Conservation (phyloP, 2,888 invertebrate genomes). For the Pachycephus smyrnensis region DNA sequence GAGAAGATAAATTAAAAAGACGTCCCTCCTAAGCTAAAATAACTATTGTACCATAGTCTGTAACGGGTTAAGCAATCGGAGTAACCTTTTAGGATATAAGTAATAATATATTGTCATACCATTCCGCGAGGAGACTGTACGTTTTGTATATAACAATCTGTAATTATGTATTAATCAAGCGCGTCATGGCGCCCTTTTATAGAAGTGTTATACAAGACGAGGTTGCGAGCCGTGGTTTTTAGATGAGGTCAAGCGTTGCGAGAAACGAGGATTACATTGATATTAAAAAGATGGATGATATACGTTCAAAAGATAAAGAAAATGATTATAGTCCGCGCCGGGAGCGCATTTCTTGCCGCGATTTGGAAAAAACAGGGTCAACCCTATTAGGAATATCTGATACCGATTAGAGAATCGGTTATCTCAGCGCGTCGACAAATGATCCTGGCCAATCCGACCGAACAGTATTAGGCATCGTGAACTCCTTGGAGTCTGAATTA, state of each 20-base stretch:
- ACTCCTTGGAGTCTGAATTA: not conserved
- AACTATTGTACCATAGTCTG: slow-evolving; percentile 26
- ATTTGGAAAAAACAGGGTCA: not conserved
- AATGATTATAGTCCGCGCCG: slow-evolving; percentile 9
- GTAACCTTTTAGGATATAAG: slow-evolving; percentile 16
- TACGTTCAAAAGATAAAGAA: slow-evolving; percentile 16
- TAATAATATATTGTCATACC: slow-evolving; percentile 41
- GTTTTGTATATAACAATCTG: slow-evolving; percentile 54
- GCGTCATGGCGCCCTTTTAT: slow-evolving; percentile 37
- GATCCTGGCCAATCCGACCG: not conserved
- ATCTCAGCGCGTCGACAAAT: not conserved
- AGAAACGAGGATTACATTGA: not conserved
- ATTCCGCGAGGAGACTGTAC: slow-evolving; percentile 62
- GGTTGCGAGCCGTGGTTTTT: slow-evolving; percentile 35
- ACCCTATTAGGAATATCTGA: not conserved
- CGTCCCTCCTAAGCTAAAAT: slow-evolving; percentile 8
- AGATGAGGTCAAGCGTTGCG: slow-evolving; percentile 4
- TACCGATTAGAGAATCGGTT: not conserved
- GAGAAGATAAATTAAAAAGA: not conserved
- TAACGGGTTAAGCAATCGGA: slow-evolving; percentile 25
- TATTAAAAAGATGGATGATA: not conserved
- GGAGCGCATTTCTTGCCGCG: not conserved
- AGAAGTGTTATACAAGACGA: slow-evolving; percentile 41
- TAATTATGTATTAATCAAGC: slow-evolving; percentile 48
- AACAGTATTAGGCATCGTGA: not conserved